phyloP scores from a whole-genome alignment of 2,888 invertebrate species.

The Euclidia mi region DNA sequence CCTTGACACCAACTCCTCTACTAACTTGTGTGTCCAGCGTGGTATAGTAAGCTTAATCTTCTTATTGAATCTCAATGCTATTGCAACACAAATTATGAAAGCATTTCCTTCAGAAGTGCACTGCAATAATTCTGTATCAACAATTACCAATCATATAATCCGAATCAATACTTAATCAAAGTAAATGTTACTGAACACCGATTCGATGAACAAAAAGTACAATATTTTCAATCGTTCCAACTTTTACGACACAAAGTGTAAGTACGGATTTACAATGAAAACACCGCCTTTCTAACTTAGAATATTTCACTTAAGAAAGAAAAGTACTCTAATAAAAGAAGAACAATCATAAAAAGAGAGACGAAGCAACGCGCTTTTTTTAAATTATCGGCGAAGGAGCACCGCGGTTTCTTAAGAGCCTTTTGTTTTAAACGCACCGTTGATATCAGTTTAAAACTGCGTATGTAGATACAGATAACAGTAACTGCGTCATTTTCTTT shows the following conservation, averaged over 20 bases:
- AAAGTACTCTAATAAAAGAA: slow-evolving; percentile 89
- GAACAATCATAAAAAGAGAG: slow-evolving; percentile 88
- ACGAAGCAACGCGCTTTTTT: slow-evolving; percentile 78
- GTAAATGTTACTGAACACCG: slow-evolving; percentile 36
- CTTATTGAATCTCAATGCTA: no score
- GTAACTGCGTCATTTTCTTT: neutral
- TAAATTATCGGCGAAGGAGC: slow-evolving; percentile 62
- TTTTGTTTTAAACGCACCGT: slow-evolving; percentile 5
- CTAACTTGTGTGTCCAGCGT: no score
- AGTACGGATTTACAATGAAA: slow-evolving; percentile 86
- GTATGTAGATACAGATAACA: neutral
- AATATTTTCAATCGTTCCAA: slow-evolving; percentile 86
- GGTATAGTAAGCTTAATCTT: no score
- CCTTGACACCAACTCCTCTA: no score
- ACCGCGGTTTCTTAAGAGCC: slow-evolving; percentile 39
- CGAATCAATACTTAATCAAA: slow-evolving; percentile 43
- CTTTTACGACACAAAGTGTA: slow-evolving; percentile 84
- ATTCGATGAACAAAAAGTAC: slow-evolving; percentile 61
- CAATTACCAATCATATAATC: no score
- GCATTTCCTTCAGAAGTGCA: no score
- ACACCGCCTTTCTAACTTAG: slow-evolving; percentile 84
- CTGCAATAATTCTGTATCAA: no score
- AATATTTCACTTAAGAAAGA: slow-evolving; percentile 88
- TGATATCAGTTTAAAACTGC: slow-evolving; percentile 56
- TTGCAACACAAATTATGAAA: no score